A percentile compares a stretch with the other conserved stretches of the same genome.
phyloP scores from a whole-genome alignment of 2,888 invertebrate species.

The Eledona agricola region DNA sequence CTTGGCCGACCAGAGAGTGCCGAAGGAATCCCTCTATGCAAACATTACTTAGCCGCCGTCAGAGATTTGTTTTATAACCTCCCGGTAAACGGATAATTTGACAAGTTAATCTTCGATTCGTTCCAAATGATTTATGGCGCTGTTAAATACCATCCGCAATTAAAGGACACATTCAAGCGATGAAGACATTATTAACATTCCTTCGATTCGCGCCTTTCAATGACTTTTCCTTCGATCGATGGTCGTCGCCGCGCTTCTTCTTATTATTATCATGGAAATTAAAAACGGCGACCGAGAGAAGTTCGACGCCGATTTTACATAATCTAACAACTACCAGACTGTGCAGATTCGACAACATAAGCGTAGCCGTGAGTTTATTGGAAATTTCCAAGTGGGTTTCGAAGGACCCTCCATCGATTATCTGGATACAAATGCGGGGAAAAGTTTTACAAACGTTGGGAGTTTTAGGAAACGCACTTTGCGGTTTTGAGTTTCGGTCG shows the following conservation, averaged over 20 bases:
- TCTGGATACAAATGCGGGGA: slow-evolving; percentile 5
- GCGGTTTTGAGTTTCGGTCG: no score
- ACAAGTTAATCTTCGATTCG: background rate
- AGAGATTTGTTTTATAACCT: no score
- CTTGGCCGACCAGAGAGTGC: no score
- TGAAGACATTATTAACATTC: background rate
- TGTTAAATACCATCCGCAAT: background rate
- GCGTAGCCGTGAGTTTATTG: slow-evolving; percentile 3
- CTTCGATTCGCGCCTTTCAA: no score
- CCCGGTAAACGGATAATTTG: no score
- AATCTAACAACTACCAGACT: background rate
- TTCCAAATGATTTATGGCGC: background rate
- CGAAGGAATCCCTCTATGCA: no score
- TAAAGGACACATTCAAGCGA: background rate
- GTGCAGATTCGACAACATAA: slow-evolving; percentile 6
- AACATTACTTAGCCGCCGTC: no score
- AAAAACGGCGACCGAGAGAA: no score
- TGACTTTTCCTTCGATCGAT: no score
- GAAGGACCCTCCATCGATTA: slow-evolving; percentile 6
- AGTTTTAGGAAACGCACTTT: no score
- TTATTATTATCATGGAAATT: background rate
- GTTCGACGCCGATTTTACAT: background rate
- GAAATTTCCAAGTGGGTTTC: slow-evolving; percentile 20
- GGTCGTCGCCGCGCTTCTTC: background rate
- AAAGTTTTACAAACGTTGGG: no score